These are phyloP conservation scores for Rhabdomys pumilio DNA, from an alignment of 2,797 vertebrate species.

Conservation along the genomic window DNA sequence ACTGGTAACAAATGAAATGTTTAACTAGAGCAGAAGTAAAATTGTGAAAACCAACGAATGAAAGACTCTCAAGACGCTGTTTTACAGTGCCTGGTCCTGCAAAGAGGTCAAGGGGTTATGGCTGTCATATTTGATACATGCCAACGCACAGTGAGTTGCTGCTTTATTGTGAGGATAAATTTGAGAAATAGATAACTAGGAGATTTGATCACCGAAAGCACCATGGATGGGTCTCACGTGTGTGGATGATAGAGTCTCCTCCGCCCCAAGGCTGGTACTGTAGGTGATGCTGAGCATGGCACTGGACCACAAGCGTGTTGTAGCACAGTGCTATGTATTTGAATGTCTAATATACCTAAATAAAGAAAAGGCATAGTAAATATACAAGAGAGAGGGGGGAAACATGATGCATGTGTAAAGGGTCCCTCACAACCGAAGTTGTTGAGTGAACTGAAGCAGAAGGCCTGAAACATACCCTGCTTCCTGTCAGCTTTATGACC, in stretches of 20 bases:
- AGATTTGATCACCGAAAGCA: not conserved
- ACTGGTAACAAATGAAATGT: not conserved
- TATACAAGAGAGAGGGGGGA: not conserved
- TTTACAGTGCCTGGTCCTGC: not conserved
- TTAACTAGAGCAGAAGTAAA: constrained; percentile 8
- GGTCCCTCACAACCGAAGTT: no score
- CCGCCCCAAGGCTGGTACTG: accelerated
- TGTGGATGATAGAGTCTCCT: no score
- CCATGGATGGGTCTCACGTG: no score
- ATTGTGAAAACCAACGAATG: not conserved
- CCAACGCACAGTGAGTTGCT: not conserved
- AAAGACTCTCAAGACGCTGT: not conserved
- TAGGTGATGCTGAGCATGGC: no score
- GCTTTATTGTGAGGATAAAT: not conserved
- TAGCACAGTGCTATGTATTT: not conserved
- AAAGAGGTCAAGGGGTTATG: not conserved
- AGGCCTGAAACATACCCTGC: no score
- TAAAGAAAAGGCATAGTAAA: not conserved
- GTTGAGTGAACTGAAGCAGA: not conserved
- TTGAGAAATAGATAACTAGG: not conserved
- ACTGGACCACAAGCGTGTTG: no score
- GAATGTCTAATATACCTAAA: not conserved
- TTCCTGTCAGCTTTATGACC: no score
- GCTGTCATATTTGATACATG: not conserved
- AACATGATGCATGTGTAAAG: no score